Evolutionary conservation across 2,797 vertebrate species (phyloP).

Genomic region (Erithacus rubecula): DNA sequence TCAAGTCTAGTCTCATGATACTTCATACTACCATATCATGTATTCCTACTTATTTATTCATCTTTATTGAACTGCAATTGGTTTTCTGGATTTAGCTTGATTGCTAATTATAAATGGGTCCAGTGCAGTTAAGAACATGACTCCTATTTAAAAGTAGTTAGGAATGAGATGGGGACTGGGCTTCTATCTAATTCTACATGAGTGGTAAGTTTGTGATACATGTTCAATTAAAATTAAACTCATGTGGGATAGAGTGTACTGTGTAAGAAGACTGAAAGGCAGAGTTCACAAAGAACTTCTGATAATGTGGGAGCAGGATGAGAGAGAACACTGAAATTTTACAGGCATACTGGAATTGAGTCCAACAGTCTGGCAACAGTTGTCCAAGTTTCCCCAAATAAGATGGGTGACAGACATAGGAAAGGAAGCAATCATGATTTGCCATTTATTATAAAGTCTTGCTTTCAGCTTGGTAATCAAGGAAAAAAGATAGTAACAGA

Average conservation of each 20-base stretch:
- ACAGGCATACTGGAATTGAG: not conserved
- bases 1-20: not conserved
- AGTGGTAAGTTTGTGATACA: not conserved
- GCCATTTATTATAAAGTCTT: slow-evolving; percentile 63
- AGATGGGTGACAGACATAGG: slow-evolving; percentile 20
- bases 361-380: not conserved
- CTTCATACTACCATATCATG: not conserved
- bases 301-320: not conserved
- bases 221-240: not conserved
- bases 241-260: not conserved
- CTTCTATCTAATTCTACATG: not conserved
- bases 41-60: not conserved
- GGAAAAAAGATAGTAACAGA: slow-evolving; percentile 47
- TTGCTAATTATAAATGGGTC: not conserved
- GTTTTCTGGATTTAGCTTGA: not conserved
- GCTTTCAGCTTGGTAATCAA: slow-evolving; percentile 66
- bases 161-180: not conserved
- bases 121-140: not conserved
- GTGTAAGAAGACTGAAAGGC: not conserved
- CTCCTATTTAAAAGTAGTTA: not conserved
- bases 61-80: not conserved
- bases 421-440: slow-evolving; percentile 56
- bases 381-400: slow-evolving; percentile 23
- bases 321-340: not conserved
- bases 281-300: not conserved